Evolutionary conservation across 2,797 vertebrate genomes (phyloP).

Genomic region (Delichon dasypus): DNA sequence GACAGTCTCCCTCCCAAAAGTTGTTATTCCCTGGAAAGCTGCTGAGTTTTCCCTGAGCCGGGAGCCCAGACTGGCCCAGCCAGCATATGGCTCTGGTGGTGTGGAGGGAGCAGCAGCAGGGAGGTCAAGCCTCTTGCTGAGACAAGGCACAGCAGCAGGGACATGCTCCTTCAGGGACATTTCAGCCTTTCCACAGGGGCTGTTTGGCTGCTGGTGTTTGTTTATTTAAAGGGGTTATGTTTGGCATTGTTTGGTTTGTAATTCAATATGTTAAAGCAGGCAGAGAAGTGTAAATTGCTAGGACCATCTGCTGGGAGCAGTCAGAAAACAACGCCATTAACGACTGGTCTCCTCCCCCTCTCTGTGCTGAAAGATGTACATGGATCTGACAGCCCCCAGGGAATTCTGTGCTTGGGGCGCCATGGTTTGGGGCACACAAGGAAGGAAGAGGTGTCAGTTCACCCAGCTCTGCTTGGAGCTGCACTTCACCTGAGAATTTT

Average conservation of each 20-base stretch:
- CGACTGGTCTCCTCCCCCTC: constrained; percentile 18
- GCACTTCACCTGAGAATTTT: neutral
- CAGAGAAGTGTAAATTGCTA: constrained; percentile 28
- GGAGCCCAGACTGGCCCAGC: neutral
- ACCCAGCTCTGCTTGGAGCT: neutral
- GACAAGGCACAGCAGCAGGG: neutral
- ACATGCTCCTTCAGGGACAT: neutral
- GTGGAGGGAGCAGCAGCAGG: neutral
- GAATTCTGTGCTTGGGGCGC: neutral
- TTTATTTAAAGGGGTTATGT: constrained; percentile 35
- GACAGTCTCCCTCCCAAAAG: neutral
- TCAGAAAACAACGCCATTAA: neutral
- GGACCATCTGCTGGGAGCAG: constrained; percentile 53
- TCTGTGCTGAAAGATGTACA: accelerated
- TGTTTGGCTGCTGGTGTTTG: constrained; percentile 4
- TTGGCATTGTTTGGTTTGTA: constrained; percentile 37
- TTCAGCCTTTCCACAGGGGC: neutral
- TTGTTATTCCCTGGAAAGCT: neutral
- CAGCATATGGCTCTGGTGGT: accelerated
- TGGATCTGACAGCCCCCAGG: neutral
- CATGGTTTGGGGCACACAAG: neutral
- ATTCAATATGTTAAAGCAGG: constrained; percentile 46
- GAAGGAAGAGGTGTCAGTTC: neutral
- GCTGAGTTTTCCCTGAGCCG: neutral
- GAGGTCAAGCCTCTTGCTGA: accelerated